phyloP scores from a whole-genome alignment of 2,888 invertebrate species.

The Stenolophus ochropezus region DNA sequence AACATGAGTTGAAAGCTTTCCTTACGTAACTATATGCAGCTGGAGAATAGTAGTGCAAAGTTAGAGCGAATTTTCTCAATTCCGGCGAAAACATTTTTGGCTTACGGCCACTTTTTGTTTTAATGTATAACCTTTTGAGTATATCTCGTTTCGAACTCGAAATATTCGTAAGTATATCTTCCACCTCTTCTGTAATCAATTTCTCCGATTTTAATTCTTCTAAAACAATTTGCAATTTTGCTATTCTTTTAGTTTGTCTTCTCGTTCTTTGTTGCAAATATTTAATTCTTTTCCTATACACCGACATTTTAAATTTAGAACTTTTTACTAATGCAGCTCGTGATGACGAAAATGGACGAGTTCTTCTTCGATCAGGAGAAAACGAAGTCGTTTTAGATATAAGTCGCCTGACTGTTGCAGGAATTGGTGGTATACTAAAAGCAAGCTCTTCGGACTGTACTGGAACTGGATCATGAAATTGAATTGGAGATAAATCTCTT shows the following conservation, averaged over 20 bases:
- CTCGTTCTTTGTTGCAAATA: not conserved
- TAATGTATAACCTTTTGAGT: not conserved
- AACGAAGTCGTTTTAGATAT: not conserved
- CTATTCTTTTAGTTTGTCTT: too few species aligned
- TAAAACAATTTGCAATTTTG: not conserved
- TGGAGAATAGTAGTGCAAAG: too few species aligned
- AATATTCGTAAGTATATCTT: too few species aligned
- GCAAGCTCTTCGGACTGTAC: not conserved
- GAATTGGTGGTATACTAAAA: not conserved
- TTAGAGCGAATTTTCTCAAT: too few species aligned
- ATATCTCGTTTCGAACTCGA: not conserved
- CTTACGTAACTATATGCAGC: too few species aligned
- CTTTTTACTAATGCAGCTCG: too few species aligned
- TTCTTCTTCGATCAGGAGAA: not conserved
- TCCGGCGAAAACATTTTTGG: slow-evolving; percentile 63
- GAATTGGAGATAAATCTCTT: not conserved
- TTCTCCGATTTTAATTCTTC: not conserved
- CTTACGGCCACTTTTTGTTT: not conserved
- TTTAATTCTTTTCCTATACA: not conserved
- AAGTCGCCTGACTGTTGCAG: not conserved
- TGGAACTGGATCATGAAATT: not conserved
- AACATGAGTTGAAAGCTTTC: too few species aligned
- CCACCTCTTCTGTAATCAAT: not conserved
- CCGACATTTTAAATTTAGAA: too few species aligned
- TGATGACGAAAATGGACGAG: not conserved